Base-by-base conservation (phyloP, 2,888 invertebrate genomes). In the Parthenolecanium corni region DNA sequence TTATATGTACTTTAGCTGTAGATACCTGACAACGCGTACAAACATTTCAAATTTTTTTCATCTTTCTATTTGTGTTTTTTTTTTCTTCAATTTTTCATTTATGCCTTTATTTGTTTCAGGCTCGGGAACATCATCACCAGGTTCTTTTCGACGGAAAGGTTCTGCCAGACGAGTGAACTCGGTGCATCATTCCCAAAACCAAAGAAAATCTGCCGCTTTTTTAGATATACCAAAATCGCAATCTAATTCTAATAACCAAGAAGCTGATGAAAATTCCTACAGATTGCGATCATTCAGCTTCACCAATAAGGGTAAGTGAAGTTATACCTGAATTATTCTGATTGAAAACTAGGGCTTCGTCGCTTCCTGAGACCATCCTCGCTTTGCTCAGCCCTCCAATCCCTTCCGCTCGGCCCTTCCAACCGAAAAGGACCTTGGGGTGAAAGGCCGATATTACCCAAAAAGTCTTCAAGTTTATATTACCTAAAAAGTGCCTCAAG, bases 101-200 rank as follows among this genome's bases (percentile, higher is more conserved):
- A n/a, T 16, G 16, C 38, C 14, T 12, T 54, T 18, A 80, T 82
- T 0, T 84, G 83, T 46, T 85, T 83, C 1, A 80, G 81, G 68
- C 80, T 82, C 64, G 74, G 82, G 46, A 74, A 83, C 52, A 80
- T 82, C 70, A 80, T 82, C 2, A 82, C 82, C 3, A 78, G 81
- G 1, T 71, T 80, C 53, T 75, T 80, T 40, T 76, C 80, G 68
- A 71, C 66, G 70, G 70, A 67, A 74, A 72, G 72, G 73, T 70
- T 68, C 75, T 70, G 64, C 69, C 11, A 77, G 81, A 3, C 69
- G 75, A 18, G 75, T 74, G 52, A 74, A 74, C 52, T 74, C 74
- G 21, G 74, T 76, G 66, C 71, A 77, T 72, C 80, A 78, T 70
- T 54, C 54, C 36, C 62, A 52, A 11, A 16, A 54, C 20, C 64